Base-by-base conservation (phyloP, 2,888 invertebrate species). In the Harpalus rufipes region DNA sequence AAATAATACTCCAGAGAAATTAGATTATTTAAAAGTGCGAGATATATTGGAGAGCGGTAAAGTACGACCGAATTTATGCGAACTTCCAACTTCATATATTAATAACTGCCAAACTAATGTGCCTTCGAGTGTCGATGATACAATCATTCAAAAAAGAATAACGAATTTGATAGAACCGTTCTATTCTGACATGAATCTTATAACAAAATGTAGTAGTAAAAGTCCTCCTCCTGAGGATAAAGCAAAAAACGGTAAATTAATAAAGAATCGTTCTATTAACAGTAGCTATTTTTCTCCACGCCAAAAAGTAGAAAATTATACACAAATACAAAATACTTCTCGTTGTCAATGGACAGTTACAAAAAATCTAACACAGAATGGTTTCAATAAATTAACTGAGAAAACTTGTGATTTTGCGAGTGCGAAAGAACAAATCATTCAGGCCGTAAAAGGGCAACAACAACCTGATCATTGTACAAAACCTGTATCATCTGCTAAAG, bases 51-150 rank as follows among this genome's bases (percentile, higher is more conserved):
- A 88, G 44, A 89, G 88, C 85, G 88, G 88, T 84, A 88, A 89
- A 76, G 87, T 90, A 44, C 88, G 90, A 87, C 88, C 90, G 61
- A 90, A 90, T 86, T 86, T 90, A 68, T 90, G 89, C 84, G 90
- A 90, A 87, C 87, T 91, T 85, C 91, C 91, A 83, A 91, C 91
- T 25, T 89, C 90, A 18, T 91, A 91, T 87, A 91, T 91, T 86
- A 89, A 90, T 86, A 90, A 90, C 87, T 89, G 90, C 88, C 90
- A 90, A 87, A 88, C 72, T 56, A 79, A 80, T 85, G 85, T 85
- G 85, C 85, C 85, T 85, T 85, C 59, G 6, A 85, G 32, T 78
- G 44, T 21, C 12, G 51, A 81, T 68, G 68, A 68, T 68, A 7
- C 51, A 51, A 61, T 39, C 59, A 59, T 41, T 10, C n/a, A 59